Percentiles rank a stretch among this genome's conserved stretches.
Conservation (phyloP, 2,113 vertebrate genomes). For the human region DNA sequence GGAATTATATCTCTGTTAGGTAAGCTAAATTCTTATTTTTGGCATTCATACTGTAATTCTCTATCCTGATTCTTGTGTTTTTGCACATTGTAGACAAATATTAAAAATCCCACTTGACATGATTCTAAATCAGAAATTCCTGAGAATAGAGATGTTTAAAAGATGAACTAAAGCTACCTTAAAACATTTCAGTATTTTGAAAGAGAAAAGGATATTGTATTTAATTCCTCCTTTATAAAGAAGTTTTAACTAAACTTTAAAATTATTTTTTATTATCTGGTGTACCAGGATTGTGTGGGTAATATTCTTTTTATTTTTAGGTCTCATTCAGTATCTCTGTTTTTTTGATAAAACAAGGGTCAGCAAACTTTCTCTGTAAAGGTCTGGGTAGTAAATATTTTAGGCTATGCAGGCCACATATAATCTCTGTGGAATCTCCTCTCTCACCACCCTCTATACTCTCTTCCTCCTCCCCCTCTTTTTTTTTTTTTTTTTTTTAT, state of each 20-base stretch:
- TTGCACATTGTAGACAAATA: slow-evolving; percentile 34
- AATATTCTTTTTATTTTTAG: neutral
- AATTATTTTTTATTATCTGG: neutral
- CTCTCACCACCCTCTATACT: too few species aligned
- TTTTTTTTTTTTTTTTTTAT: neutral
- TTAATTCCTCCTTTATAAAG: neutral
- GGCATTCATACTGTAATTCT: neutral
- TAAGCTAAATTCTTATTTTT: neutral
- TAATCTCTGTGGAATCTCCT: neutral
- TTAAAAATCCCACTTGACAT: slow-evolving; percentile 60
- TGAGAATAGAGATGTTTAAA: slow-evolving; percentile 75
- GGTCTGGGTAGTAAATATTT: neutral
- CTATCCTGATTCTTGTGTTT: neutral
- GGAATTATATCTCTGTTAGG: neutral
- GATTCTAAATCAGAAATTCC: slow-evolving; percentile 58
- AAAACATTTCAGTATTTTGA: slow-evolving; percentile 52
- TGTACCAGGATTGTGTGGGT: neutral
- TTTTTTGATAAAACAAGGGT: neutral
- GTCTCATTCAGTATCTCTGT: neutral
- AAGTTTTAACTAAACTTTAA: slow-evolving; percentile 1
- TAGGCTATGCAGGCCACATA: neutral
- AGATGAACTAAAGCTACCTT: slow-evolving; percentile 60
- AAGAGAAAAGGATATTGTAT: neutral
- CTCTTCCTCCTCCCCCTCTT: neutral
- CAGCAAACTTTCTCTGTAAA: neutral